phyloP scores from a whole-genome alignment of 1,140 invertebrate genomes.

The Lasioglossum baleicum region DNA sequence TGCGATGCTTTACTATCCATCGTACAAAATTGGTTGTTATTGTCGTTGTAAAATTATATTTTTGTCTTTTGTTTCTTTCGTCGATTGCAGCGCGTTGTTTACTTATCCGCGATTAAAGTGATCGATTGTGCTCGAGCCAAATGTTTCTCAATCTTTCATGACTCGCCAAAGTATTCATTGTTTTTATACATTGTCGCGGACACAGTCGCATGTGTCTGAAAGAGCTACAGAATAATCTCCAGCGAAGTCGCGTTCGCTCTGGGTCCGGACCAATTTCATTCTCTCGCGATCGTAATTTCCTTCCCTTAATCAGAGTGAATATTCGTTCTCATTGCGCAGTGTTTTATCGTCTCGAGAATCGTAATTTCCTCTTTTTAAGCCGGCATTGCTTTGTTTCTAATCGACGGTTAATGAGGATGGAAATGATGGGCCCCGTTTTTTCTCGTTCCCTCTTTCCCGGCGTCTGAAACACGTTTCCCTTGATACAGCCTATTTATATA shows the following conservation, averaged over 20 bases:
- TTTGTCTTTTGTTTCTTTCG: not conserved
- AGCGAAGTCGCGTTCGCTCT: constrained; percentile 9
- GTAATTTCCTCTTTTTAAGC: not conserved
- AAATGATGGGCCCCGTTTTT: constrained; percentile 5
- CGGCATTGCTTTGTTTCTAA: constrained; percentile 12
- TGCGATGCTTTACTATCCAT: not conserved
- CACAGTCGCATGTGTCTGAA: not conserved
- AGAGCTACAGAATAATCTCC: constrained; percentile 30
- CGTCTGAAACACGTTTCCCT: not conserved
- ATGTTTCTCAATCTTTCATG: not conserved
- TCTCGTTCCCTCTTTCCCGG: not conserved
- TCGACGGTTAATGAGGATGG: constrained; percentile 6
- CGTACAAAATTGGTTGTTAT: not conserved
- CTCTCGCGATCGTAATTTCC: constrained; percentile 35
- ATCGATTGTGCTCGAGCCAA: not conserved
- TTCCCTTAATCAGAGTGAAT: constrained; percentile 36
- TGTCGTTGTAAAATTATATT: not conserved
- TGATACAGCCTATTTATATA: not conserved
- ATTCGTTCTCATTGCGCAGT: constrained; percentile 24
- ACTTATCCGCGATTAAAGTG: not conserved
- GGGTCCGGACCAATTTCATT: constrained; percentile 17
- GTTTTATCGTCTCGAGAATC: constrained; percentile 8
- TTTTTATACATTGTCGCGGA: not conserved
- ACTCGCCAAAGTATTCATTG: not conserved
- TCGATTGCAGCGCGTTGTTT: too few relatives aligned